Evolutionary conservation across 2,113 vertebrate species (phyloP).

Genomic region (Rhodinocichla rosea): DNA sequence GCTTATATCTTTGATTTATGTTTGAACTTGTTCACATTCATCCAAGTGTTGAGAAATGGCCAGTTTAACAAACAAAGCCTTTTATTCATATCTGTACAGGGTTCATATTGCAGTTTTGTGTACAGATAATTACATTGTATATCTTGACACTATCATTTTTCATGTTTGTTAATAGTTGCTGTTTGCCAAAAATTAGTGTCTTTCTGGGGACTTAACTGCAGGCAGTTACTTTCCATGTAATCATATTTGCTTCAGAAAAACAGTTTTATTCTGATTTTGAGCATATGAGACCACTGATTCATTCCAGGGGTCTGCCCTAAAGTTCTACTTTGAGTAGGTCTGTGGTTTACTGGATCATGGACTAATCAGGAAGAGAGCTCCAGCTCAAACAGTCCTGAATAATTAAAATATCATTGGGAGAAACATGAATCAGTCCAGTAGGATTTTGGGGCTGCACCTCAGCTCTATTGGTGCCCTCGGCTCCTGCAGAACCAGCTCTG

Average conservation of each 20-base stretch:
- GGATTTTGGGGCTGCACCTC: neutral
- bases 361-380: neutral
- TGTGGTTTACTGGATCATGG: neutral
- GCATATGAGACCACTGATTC: neutral
- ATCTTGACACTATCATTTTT: neutral
- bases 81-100: neutral
- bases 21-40: neutral
- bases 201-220: neutral
- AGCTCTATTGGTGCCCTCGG: neutral
- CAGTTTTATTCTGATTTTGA: neutral
- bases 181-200: neutral
- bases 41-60: neutral
- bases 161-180: neutral
- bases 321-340: neutral
- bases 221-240: neutral
- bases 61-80: slow-evolving; percentile 7
- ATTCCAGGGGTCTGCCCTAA: neutral
- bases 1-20: neutral
- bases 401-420: neutral
- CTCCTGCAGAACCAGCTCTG: neutral
- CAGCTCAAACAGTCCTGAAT: neutral
- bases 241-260: neutral
- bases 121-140: neutral
- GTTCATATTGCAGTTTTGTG: neutral
- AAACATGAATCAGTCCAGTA: neutral